phyloP scores from a whole-genome alignment of 2,888 invertebrate species.

The Lomographa bimaculata region DNA sequence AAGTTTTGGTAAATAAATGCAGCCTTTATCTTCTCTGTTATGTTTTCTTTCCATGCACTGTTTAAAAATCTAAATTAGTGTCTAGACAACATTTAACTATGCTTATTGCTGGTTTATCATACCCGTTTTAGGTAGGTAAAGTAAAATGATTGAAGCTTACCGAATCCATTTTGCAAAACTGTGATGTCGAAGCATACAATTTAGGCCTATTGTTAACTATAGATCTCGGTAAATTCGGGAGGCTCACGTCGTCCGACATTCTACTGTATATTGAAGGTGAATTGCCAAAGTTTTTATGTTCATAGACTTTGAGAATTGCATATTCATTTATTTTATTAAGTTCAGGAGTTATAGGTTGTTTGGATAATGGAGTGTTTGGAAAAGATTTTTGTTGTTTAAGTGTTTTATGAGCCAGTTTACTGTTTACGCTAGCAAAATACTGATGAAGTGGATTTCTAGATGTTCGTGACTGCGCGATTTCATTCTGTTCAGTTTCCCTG shows the following conservation, averaged over 20 bases:
- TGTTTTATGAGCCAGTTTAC: conserved; percentile 22
- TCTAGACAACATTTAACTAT: too few species aligned
- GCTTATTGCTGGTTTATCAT: too few species aligned
- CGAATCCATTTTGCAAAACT: conserved; percentile 36
- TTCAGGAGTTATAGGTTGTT: conserved; percentile 28
- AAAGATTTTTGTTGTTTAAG: conserved; percentile 21
- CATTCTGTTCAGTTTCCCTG: conserved; percentile 15
- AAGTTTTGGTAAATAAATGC: conserved; percentile 77
- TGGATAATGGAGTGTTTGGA: conserved; percentile 14
- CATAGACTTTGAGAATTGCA: conserved; percentile 30
- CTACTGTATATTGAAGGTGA: conserved; percentile 29
- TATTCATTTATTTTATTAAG: conserved; percentile 33
- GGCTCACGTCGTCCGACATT: conserved; percentile 29
- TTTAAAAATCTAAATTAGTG: conserved; percentile 1
- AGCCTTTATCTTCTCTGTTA: conserved; percentile 26
- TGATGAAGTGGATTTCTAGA: conserved; percentile 1
- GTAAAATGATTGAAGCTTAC: too few species aligned
- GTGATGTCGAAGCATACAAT: conserved; percentile 22
- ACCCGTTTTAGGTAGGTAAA: too few species aligned
- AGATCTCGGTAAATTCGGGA: conserved; percentile 22
- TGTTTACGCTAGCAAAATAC: conserved; percentile 1
- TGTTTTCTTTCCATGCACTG: conserved; percentile 31
- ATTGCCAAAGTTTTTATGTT: conserved; percentile 30
- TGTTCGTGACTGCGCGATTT: neutral
- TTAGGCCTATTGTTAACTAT: conserved; percentile 19